Percentiles rank a stretch among this genome's conserved stretches.
Evolutionary conservation across 92 coral and sea anemone genomes (phyloP).

Genomic region (Parazoanthus darwini): DNA sequence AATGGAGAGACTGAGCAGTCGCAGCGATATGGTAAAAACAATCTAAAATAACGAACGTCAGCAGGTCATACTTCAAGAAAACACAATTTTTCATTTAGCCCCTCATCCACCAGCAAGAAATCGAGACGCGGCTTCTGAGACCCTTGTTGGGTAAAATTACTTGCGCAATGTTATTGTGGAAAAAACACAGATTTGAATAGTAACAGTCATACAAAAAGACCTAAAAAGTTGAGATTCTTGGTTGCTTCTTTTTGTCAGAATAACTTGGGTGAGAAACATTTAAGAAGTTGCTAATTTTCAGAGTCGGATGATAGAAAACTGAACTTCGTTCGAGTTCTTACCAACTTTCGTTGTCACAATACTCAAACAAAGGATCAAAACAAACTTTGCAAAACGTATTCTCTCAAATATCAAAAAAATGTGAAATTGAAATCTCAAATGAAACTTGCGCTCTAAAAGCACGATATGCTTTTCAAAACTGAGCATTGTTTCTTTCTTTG

Average conservation of each 20-base stretch:
- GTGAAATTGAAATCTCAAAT: too few relatives aligned
- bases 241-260: not conserved
- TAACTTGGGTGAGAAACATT: too few relatives aligned
- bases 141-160: not conserved
- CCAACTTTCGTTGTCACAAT: too few relatives aligned
- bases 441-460: not conserved
- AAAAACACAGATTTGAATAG: slow-evolving; percentile 12
- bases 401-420: too few relatives aligned
- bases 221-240: not conserved
- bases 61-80: not conserved
- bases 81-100: not conserved
- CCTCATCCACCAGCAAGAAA: not conserved
- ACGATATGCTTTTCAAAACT: too few relatives aligned
- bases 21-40: not conserved
- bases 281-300: too few relatives aligned
- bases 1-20: too few relatives aligned
- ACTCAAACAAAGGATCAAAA: not conserved
- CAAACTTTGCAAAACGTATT: too few relatives aligned
- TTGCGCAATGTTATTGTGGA: not conserved
- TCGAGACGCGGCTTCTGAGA: not conserved
- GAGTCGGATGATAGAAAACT: not conserved
- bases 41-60: not conserved
- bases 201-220: not conserved
- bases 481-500: not conserved
- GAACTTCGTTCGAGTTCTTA: too few relatives aligned